Evolutionary conservation across 2,888 invertebrate genomes (phyloP), one percentile per base, ranked within the genome.

Genomic region (Agonopterix alstromeriana): DNA sequence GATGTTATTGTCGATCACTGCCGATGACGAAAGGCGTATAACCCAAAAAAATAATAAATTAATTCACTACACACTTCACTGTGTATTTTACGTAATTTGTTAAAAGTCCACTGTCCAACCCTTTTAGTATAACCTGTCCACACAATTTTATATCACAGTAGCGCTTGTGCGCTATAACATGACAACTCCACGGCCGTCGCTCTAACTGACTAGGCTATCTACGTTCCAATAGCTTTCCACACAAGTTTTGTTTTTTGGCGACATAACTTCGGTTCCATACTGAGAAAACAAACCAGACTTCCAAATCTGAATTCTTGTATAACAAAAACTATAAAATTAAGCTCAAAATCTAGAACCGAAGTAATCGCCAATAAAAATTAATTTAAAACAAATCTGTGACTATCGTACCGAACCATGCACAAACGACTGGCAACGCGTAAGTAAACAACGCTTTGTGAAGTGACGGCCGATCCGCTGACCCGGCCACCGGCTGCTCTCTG

Each of bases 361-460:
- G 27, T 5, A 27, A 27, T 27, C 10, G 35, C 41, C 46, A 40
- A 46, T 36, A 35, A 36, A 41, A 43, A 36, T 36, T 41, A 38
- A 12, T 49, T 94, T 94, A 95, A 91, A 95, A 94, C 86, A 95
- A 91, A 79, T 95, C 95, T 67, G 93, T 92, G 77, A 95, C 92
- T 65, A 94, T 93, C 56, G 94, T 93, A 51, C 95, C 95, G 82
- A 96, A 94, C 95, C 95, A 96, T 70, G 94, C 94, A 79, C 96
- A 92, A 60, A 94, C 94, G 42, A 96, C 93, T 3, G 96, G 95
- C 73, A 96, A 83, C 54, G 96, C 90, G 82, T 95, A 95, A 45
- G 94, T 91, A 63, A 94, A 87, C 45, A 96, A 80, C 27, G 94
- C 94, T 55, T 90, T 89, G 9, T 90, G 89, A 3, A 94, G 75